These are phyloP conservation scores for Glaucomys volans DNA, from an alignment of 2,113 vertebrate genomes.

Conservation along the genomic window DNA sequence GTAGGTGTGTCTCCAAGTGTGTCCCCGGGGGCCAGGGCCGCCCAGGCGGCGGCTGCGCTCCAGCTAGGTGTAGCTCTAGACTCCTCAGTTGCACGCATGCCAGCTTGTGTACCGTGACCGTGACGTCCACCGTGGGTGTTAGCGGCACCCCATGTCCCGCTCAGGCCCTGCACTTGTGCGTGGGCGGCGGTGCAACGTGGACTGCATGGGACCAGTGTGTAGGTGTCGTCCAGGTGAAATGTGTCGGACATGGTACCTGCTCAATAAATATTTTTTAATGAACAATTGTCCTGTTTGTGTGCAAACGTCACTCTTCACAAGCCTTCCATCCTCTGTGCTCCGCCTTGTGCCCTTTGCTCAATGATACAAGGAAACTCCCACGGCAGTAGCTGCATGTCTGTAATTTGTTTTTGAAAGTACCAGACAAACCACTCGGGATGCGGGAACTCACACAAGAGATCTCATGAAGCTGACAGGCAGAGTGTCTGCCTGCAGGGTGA, in stretches of 20 bases:
- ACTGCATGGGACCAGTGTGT: slow-evolving; percentile 1
- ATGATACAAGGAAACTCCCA: not conserved
- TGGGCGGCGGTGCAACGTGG: not conserved
- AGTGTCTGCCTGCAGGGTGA: too few relatives aligned
- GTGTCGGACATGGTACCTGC: slow-evolving; percentile 19
- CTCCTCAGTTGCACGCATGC: not conserved
- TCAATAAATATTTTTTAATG: slow-evolving; percentile 77
- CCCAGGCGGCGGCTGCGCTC: not conserved
- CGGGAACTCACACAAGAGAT: too few relatives aligned
- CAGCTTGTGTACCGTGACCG: slow-evolving; percentile 33
- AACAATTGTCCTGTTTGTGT: not conserved
- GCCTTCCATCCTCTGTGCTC: rapidly evolving
- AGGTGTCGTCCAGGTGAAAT: slow-evolving; percentile 9
- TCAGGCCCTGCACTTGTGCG: rapidly evolving
- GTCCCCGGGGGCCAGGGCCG: not conserved
- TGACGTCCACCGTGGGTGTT: not conserved
- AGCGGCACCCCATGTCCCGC: not conserved
- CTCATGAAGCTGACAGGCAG: too few relatives aligned
- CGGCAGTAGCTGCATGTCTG: not conserved
- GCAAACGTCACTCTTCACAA: not conserved
- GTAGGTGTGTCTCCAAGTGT: not conserved
- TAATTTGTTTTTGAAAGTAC: not conserved
- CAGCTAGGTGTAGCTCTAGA: slow-evolving; percentile 21
- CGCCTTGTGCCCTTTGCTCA: not conserved
- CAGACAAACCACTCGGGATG: too few relatives aligned